Conservation (phyloP, 2,888 invertebrate species). For the Xanthia togata region DNA sequence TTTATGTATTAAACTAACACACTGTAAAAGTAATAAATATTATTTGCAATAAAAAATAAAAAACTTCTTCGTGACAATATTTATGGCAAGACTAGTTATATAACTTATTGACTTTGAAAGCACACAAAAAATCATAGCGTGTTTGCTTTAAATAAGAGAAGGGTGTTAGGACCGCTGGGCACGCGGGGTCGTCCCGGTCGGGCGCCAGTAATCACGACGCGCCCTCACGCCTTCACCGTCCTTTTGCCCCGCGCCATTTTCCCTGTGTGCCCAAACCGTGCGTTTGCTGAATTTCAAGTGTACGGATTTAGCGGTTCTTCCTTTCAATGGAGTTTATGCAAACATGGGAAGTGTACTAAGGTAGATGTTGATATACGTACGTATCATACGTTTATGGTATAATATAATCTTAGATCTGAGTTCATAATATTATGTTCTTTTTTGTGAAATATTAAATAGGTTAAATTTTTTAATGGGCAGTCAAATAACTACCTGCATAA, state of each 20-base stretch:
- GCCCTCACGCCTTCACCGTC: constrained; percentile 82
- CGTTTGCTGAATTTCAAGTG: constrained; percentile 81
- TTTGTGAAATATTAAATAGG: neutral
- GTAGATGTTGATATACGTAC: neutral
- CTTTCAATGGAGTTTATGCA: constrained; percentile 52
- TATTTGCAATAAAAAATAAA: too few species aligned
- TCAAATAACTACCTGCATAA: too few species aligned
- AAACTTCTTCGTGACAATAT: too few species aligned
- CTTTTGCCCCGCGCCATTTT: constrained; percentile 63
- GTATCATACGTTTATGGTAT: neutral
- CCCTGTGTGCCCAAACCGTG: constrained; percentile 70
- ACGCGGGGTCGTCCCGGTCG: constrained; percentile 82
- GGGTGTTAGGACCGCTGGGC: constrained; percentile 61
- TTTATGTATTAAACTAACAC: too few species aligned
- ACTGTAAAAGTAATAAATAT: too few species aligned
- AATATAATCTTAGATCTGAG: neutral
- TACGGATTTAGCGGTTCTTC: constrained; percentile 74
- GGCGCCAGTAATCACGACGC: constrained; percentile 84
- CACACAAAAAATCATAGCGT: constrained; percentile 50
- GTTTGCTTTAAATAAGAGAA: constrained; percentile 63
- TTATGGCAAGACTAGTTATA: too few species aligned
- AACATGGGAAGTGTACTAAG: constrained; percentile 27
- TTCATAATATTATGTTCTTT: neutral
- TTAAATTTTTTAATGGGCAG: neutral
- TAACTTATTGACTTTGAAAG: constrained; percentile 36